Evolutionary conservation across 2,113 vertebrate species (phyloP), one percentile per base, ranked within the genome.

Genomic region (Oenanthe oenanthe): DNA sequence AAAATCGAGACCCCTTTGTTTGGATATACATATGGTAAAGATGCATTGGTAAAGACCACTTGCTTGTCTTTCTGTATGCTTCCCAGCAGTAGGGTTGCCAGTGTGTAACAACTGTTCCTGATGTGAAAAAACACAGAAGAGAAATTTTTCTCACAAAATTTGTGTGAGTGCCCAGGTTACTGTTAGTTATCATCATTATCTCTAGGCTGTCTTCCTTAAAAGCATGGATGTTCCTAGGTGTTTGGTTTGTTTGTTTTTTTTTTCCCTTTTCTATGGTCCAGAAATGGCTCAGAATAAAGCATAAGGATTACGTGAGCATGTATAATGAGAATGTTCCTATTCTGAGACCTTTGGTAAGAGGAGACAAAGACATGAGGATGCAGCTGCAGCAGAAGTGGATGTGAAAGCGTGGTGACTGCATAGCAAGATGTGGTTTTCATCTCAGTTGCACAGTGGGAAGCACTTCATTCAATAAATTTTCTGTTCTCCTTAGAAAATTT

Each of bases 381-480:
- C 56, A 85, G 50, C 58, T 67, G n/a, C 36, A 76, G 32, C 66
- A 72, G 71, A 87, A 91, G 81, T 88, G 83, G 77, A 75, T 95
- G 34, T 92, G 91, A 96, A 92, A 91, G 54, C 2, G 0, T 15
- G 24, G 42, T 45, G 58, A 68, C 17, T 68, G 84, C 38, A 20
- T 17, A 66, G 51, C 50, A 57, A 62, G 60, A 83, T 2, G 9
- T 62, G 53, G 66, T 50, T 92, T 95, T 89, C n/a, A n/a, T 78
- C 45, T 87, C 45, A 19, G 48, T 25, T 87, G 32, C 32, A 65
- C 53, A 72, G 53, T 13, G 7, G 50, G 70, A 80, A 95, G n/a
- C 32, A 65, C 47, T 84, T 78, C 2, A 48, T 81, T 90, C 40
- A 74, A 5, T n/a, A 67, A 60, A 15, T 72, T 81, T 82, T 86